Evolutionary conservation across 37 sponge, comb jelly and placozoan genomes (phyloP).

Genomic region (Aphrocallistes beatrix): DNA sequence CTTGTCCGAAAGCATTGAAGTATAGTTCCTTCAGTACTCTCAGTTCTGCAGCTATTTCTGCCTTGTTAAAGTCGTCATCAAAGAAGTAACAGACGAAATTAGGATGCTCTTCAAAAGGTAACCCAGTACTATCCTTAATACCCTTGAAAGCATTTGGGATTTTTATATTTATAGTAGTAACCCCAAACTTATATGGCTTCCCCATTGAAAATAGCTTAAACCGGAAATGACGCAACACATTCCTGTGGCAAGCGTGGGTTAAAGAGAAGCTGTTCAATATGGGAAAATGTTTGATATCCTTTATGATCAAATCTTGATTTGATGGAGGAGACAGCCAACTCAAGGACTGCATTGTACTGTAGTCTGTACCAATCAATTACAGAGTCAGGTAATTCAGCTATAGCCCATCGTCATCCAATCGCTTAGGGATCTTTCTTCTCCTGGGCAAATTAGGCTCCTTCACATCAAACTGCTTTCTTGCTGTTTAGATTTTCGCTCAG

Average conservation of each 20-base stretch:
- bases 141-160: no score
- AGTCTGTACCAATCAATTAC: constrained; percentile 20
- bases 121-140: no score
- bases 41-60: not conserved
- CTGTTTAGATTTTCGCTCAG: not conserved
- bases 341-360: constrained; percentile 29
- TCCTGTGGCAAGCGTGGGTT: no score
- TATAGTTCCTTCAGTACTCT: no score
- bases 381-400: not conserved
- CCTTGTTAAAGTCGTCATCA: not conserved
- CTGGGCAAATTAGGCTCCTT: constrained; percentile 19
- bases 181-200: no score
- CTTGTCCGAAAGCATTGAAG: no score
- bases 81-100: no score
- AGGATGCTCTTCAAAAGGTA: no score
- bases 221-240: no score
- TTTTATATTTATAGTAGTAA: no score
- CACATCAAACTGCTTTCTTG: not conserved
- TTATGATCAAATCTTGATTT: constrained; percentile 19
- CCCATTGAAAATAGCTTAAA: no score
- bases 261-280: constrained; percentile 22
- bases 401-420: not conserved
- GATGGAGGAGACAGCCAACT: constrained; percentile 15
- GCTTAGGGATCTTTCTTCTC: constrained; percentile 12
- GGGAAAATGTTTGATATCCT: constrained; percentile 20